Percentiles rank a stretch among this genome's conserved stretches.
phyloP scores from a whole-genome alignment of 30 jellyfish, hydroid and myxozoan genomes.

The Chrysaora quinquecirrha region DNA sequence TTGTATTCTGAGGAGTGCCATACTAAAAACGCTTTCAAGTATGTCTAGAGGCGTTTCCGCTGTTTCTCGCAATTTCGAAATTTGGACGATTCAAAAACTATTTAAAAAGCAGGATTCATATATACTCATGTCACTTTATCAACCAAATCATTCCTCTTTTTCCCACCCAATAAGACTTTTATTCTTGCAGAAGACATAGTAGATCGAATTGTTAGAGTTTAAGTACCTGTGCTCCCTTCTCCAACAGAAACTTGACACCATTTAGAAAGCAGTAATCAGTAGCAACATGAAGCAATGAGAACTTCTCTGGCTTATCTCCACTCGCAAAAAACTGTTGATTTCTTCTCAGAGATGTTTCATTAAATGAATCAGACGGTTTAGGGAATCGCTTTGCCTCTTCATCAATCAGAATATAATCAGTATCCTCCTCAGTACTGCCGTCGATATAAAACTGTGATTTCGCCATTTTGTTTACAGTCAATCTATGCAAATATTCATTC shows the following conservation, averaged over 20 bases:
- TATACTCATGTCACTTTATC: no score
- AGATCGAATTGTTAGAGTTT: no score
- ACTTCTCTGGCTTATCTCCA: slow-evolving; percentile 58
- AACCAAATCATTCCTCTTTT: no score
- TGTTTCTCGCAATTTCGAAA: no score
- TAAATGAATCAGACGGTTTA: slow-evolving; percentile 24
- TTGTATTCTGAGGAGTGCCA: no score
- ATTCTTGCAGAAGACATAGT: no score
- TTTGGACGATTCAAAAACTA: no score
- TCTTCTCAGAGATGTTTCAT: neutral
- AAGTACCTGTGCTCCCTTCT: slow-evolving; percentile 71
- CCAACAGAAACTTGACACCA: slow-evolving; percentile 58
- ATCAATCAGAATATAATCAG: slow-evolving; percentile 49
- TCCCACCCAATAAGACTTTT: no score
- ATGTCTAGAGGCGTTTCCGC: no score
- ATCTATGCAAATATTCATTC: slow-evolving; percentile 48
- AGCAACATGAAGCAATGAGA: slow-evolving; percentile 83
- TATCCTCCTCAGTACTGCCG: slow-evolving; percentile 62
- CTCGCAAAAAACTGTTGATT: slow-evolving; percentile 9
- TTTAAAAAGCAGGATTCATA: no score
- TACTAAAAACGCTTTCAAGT: no score
- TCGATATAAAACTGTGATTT: slow-evolving; percentile 27
- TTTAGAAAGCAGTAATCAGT: slow-evolving; percentile 64
- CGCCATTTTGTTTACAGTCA: slow-evolving; percentile 2
- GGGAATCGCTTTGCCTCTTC: slow-evolving; percentile 43